These are phyloP conservation scores for Actinernus sp. DNA, from an alignment of 92 coral and sea anemone genomes.

Conservation along the genomic window DNA sequence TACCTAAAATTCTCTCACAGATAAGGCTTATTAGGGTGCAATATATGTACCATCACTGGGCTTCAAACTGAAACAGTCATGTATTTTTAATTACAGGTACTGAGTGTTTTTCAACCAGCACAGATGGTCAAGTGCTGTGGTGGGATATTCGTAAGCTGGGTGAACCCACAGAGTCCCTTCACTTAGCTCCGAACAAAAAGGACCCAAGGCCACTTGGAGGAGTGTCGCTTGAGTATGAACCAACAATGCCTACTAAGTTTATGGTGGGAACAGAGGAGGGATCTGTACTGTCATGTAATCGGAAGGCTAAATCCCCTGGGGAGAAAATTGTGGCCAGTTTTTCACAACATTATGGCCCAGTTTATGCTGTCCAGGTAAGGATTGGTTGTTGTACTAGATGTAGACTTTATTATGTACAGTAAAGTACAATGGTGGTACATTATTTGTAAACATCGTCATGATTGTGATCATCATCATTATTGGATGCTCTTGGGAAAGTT, in stretches of 20 bases:
- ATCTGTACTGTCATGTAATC: slow-evolving; percentile 96
- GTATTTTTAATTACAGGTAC: slow-evolving; percentile 41
- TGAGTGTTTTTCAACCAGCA: slow-evolving; percentile 97
- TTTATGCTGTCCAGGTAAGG: slow-evolving; percentile 98
- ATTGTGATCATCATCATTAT: too few species aligned
- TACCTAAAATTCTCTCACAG: too few species aligned
- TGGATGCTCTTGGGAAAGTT: too few species aligned
- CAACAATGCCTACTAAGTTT: slow-evolving; percentile 99
- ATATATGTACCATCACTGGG: too few species aligned
- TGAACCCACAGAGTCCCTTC: slow-evolving; percentile 93
- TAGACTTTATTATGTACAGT: too few species aligned
- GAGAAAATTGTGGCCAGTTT: slow-evolving; percentile 97
- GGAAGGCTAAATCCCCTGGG: slow-evolving; percentile 93
- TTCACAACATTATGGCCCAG: slow-evolving; percentile 98
- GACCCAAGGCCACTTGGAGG: slow-evolving; percentile 97
- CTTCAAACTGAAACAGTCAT: too few species aligned
- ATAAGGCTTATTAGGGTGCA: too few species aligned
- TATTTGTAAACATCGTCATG: too few species aligned
- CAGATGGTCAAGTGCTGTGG: slow-evolving; percentile 99
- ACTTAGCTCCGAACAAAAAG: slow-evolving; percentile 92
- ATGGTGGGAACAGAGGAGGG: slow-evolving; percentile 99
- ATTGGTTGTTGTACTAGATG: background rate
- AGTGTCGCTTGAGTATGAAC: slow-evolving; percentile 94
- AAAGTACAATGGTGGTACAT: too few species aligned
- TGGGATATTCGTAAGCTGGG: slow-evolving; percentile 99